Base-by-base conservation (phyloP, 2,888 invertebrate genomes). In the Euspilapteryx auroguttella region DNA sequence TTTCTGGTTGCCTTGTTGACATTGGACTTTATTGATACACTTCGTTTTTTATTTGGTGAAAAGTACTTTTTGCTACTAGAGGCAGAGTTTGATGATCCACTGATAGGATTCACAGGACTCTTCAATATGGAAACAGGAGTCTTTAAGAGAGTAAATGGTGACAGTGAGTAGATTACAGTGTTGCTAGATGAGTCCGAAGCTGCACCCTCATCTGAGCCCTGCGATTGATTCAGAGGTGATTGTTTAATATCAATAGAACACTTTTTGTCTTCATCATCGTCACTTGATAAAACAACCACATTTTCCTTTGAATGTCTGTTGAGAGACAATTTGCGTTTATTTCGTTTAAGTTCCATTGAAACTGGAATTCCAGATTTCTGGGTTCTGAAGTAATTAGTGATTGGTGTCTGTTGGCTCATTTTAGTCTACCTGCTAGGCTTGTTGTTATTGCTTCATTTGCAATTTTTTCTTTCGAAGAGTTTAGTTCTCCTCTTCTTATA, bases 1-100 rank as follows among this genome's bases (percentile, higher is more conserved):
- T 51, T 62, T 28, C 47, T 54, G 28, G 53, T 61, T 2, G 37
- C 45, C 32, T 40, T 47, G 3, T 23, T 32, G 14, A 56, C 50
- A n/a, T n/a, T n/a, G 27, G 45, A 42, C 25, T 31, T 51, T 30
- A 49, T 45, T 10, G 32, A 28, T 0, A 58, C 37, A 33, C 35
- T 37, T 8, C 55, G 45, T 17, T 32, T 32, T 14, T 28, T 34
- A 12, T 23, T 32, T n/a, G 34, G 34, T 2, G 34, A 34, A 30
- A 12, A 34, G 17, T 26, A 34, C 12, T 21, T 28, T 7, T 11
- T 27, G 17, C 21, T 34, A 3, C 12, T 27, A n/a, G 25, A 30
- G 14, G 28, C 24, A 12, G 29, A 29, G 10, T 9, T n/a, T 6
- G 12, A 5, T 9, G 12, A 24, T 17, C 17, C 8, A 6, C 11